These are phyloP conservation scores for Lathronympha strigana DNA, from an alignment of 2,888 invertebrate genomes.

Conservation along the genomic window DNA sequence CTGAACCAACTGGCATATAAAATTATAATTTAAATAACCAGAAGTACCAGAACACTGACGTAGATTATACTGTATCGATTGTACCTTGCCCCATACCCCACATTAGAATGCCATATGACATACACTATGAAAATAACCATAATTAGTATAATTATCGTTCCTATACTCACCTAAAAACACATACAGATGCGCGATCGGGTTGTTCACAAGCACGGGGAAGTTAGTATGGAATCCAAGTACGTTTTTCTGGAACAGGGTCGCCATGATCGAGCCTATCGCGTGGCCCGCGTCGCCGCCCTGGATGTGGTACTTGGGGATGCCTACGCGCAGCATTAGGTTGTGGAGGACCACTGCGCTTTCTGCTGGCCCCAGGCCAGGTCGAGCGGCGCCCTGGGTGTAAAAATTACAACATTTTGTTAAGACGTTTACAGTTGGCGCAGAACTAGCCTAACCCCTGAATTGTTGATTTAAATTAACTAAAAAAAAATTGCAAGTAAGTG, in stretches of 20 bases:
- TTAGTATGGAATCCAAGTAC: constrained; percentile 85
- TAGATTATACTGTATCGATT: too few relatives aligned
- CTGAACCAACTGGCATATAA: too few relatives aligned
- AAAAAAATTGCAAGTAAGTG: too few relatives aligned
- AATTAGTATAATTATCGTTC: not conserved
- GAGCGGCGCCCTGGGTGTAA: constrained; percentile 76
- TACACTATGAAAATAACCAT: not conserved
- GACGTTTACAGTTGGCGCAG: too few relatives aligned
- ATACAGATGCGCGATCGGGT: constrained; percentile 52
- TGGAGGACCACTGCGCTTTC: constrained; percentile 85
- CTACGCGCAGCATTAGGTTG: constrained; percentile 88
- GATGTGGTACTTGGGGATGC: constrained; percentile 85
- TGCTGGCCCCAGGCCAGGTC: constrained; percentile 84
- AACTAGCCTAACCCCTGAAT: too few relatives aligned
- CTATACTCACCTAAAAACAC: constrained; percentile 70
- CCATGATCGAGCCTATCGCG: constrained; percentile 83
- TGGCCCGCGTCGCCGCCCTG: constrained; percentile 92
- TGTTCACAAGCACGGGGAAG: constrained; percentile 74
- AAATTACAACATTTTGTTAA: too few relatives aligned
- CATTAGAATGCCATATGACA: not conserved
- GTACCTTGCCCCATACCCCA: too few relatives aligned
- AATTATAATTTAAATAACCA: too few relatives aligned
- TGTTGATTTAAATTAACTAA: too few relatives aligned
- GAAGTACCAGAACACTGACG: too few relatives aligned
- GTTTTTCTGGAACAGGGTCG: constrained; percentile 85